These are phyloP conservation scores for Podilymbus podiceps DNA, from an alignment of 2,113 vertebrate species.

Conservation along the genomic window DNA sequence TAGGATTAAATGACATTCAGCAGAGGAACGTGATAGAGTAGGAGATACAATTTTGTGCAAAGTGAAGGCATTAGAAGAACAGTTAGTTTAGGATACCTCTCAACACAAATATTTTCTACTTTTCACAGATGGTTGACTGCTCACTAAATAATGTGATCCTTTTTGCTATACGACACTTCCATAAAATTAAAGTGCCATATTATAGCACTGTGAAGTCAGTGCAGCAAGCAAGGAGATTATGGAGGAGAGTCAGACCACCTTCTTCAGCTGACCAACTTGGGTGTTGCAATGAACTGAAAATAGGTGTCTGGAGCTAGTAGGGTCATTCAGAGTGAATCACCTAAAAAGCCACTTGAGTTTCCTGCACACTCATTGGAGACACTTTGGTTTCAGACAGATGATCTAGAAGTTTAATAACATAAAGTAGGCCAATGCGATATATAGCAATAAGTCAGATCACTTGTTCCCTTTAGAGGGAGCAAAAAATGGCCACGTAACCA, in stretches of 20 bases:
- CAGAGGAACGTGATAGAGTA: neutral
- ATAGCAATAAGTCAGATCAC: neutral
- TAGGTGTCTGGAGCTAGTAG: fast-evolving
- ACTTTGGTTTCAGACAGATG: neutral
- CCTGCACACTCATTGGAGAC: neutral
- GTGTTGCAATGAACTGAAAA: neutral
- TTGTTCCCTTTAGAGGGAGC: neutral
- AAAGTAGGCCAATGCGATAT: neutral
- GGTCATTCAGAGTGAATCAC: neutral
- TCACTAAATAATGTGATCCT: neutral
- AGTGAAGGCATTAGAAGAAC: neutral
- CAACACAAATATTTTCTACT: neutral
- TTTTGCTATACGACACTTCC: neutral
- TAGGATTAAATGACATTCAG: neutral
- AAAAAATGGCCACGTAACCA: neutral
- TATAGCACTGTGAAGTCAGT: neutral
- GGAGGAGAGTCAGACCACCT: neutral
- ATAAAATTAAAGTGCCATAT: neutral
- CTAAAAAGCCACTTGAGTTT: neutral
- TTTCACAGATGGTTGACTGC: neutral
- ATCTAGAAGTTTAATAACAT: neutral
- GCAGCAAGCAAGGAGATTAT: neutral
- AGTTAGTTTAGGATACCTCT: neutral
- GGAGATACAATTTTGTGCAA: neutral
- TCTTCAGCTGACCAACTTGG: neutral